phyloP scores from a whole-genome alignment of 2,888 invertebrate genomes.

The Drosophila testacea region DNA sequence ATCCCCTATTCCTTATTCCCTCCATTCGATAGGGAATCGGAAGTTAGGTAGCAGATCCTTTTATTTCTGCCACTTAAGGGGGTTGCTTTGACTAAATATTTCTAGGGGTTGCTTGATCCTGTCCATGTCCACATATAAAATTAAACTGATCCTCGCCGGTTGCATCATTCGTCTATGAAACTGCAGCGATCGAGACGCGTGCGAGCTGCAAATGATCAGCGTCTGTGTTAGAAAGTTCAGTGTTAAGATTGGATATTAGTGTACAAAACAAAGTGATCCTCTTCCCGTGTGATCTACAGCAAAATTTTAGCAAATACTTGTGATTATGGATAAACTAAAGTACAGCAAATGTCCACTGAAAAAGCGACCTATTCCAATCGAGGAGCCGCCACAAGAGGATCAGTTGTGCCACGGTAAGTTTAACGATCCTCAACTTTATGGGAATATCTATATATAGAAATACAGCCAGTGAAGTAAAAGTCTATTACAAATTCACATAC shows the following conservation, averaged over 20 bases:
- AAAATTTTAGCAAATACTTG: not conserved
- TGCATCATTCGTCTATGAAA: constrained; percentile 82
- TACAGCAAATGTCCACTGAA: constrained; percentile 84
- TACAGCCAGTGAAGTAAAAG: too few species aligned
- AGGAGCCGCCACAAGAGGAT: constrained; percentile 51
- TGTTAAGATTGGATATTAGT: constrained; percentile 25
- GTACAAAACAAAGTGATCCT: constrained; percentile 14
- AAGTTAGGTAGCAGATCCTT: constrained; percentile 74
- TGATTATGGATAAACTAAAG: constrained; percentile 82
- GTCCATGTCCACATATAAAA: constrained; percentile 79
- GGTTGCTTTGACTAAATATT: constrained; percentile 61
- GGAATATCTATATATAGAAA: too few species aligned
- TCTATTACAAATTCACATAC: too few species aligned
- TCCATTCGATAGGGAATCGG: constrained; percentile 56
- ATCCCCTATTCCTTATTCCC: constrained; percentile 43
- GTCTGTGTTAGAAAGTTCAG: constrained; percentile 43
- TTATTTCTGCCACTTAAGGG: constrained; percentile 57
- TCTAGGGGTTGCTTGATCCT: constrained; percentile 41
- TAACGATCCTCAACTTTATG: not conserved
- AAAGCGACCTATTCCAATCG: constrained; percentile 82
- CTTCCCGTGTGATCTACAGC: not conserved
- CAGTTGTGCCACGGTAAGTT: constrained; percentile 75
- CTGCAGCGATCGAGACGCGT: constrained; percentile 70
- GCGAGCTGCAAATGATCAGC: constrained; percentile 52
- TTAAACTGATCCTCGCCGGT: constrained; percentile 76